Percentiles rank a stretch among this genome's conserved stretches.
Conservation (phyloP, 53 echinoderm and acorn worm genomes). For the Henricia sp. region DNA sequence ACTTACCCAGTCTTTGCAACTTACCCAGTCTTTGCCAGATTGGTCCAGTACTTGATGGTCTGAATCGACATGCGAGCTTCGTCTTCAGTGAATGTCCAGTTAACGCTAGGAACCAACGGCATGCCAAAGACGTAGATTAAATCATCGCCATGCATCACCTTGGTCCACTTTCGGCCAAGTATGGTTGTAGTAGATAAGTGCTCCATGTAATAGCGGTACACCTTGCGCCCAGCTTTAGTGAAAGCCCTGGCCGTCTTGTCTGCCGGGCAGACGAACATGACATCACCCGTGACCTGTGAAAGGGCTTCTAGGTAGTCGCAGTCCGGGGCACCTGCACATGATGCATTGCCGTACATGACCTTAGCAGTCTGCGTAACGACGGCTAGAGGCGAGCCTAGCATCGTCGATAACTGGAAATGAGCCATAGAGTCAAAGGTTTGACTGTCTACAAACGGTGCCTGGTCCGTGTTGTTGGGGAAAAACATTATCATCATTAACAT, state of each 20-base stretch:
- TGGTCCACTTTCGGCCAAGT: constrained; percentile 26
- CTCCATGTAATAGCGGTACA: constrained; percentile 30
- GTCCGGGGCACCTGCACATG: constrained; percentile 5
- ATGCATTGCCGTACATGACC: constrained; percentile 28
- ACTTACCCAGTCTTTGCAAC: too few relatives aligned
- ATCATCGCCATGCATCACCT: constrained; percentile 45
- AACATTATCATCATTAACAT: background rate
- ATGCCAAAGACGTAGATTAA: constrained; percentile 44
- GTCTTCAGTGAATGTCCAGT: constrained; percentile 31
- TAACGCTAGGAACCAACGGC: background rate
- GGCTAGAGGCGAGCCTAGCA: background rate
- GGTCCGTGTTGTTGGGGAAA: constrained; percentile 40
- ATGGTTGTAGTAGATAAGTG: constrained; percentile 33
- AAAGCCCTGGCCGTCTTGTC: constrained; percentile 16
- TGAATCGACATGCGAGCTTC: constrained; percentile 45
- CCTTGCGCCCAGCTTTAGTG: constrained; percentile 22
- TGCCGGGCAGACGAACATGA: constrained; percentile 18
- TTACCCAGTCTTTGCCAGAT: constrained; percentile 52
- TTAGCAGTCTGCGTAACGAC: constrained; percentile 9
- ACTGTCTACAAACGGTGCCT: constrained; percentile 33
- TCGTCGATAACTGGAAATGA: background rate
- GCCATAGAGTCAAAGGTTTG: background rate
- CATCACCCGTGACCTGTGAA: constrained; percentile 35
- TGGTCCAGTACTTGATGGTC: constrained; percentile 50
- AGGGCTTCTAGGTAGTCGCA: constrained; percentile 44